Percentiles rank a stretch among this genome's conserved stretches.
phyloP scores from a whole-genome alignment of 92 coral and sea anemone species.

The Paragorgia papillata region DNA sequence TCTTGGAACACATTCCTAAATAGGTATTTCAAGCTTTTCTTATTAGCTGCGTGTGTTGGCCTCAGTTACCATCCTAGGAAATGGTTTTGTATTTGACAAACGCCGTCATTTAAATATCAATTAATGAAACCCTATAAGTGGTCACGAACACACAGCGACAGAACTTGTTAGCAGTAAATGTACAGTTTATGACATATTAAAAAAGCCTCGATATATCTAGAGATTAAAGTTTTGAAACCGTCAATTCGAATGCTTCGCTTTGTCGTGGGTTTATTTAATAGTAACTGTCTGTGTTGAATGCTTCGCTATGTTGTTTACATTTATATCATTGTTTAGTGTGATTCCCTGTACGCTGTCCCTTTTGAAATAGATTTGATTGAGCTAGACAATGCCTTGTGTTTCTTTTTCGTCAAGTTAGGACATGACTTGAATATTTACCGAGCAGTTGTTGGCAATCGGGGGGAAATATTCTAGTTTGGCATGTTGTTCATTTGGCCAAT shows the following conservation, averaged over 20 bases:
- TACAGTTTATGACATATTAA: too few relatives aligned
- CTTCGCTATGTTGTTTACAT: conserved; percentile 33
- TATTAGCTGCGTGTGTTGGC: neutral
- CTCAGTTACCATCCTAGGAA: neutral
- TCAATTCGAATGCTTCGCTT: neutral
- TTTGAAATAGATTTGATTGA: neutral
- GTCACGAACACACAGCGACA: too few relatives aligned
- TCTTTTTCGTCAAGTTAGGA: neutral
- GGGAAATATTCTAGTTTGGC: too few relatives aligned
- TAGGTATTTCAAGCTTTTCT: conserved; percentile 11
- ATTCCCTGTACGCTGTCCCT: neutral
- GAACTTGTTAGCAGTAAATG: too few relatives aligned
- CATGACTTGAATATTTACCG: neutral
- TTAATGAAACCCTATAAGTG: neutral
- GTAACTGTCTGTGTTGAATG: neutral
- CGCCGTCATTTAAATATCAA: neutral
- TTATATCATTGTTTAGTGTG: neutral
- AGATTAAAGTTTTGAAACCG: too few relatives aligned
- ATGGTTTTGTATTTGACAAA: neutral
- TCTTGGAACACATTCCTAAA: conserved; percentile 14
- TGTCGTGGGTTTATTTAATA: neutral
- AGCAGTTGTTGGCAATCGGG: too few relatives aligned
- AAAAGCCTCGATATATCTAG: too few relatives aligned
- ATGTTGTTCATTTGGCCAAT: too few relatives aligned
- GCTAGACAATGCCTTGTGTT: conserved; percentile 5